These are phyloP conservation scores for Blera fallax DNA, from an alignment of 2,888 invertebrate species.

Conservation along the genomic window DNA sequence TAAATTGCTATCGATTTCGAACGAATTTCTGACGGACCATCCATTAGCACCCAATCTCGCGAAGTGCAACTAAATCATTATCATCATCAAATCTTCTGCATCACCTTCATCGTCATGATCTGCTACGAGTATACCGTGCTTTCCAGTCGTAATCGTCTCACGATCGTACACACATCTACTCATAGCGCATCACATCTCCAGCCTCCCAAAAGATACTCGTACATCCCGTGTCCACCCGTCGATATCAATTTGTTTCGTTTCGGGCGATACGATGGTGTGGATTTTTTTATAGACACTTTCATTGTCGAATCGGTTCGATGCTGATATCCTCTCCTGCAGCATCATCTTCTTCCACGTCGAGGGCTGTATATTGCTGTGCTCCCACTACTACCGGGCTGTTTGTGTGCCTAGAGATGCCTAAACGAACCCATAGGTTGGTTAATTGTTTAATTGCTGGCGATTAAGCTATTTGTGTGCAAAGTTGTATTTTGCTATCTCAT, in stretches of 20 bases:
- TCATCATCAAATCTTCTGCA: constrained; percentile 53
- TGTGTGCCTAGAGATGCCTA: constrained; percentile 38
- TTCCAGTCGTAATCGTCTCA: constrained; percentile 47
- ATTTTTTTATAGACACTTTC: constrained; percentile 58
- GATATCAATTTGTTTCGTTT: constrained; percentile 66
- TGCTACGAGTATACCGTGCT: constrained; percentile 27
- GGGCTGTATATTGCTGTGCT: constrained; percentile 53
- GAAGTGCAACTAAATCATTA: constrained; percentile 53
- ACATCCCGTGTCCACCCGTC: constrained; percentile 24
- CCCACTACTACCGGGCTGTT: constrained; percentile 36
- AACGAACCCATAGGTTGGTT: constrained; percentile 69
- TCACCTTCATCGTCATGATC: constrained; percentile 50
- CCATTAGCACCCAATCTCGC: constrained; percentile 69
- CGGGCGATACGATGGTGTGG: constrained; percentile 41
- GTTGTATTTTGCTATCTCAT: constrained; percentile 71
- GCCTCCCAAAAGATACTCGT: not conserved
- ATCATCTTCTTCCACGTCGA: not conserved
- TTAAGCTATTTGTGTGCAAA: constrained; percentile 73
- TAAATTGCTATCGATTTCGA: constrained; percentile 15
- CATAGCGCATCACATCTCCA: not conserved
- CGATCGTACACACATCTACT: constrained; percentile 2
- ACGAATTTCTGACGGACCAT: constrained; percentile 21
- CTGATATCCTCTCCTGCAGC: constrained; percentile 16
- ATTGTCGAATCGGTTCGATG: constrained; percentile 41
- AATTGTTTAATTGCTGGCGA: constrained; percentile 72